Evolutionary conservation across 2,888 invertebrate genomes (phyloP).

Genomic region (Limnephilus lunatus): DNA sequence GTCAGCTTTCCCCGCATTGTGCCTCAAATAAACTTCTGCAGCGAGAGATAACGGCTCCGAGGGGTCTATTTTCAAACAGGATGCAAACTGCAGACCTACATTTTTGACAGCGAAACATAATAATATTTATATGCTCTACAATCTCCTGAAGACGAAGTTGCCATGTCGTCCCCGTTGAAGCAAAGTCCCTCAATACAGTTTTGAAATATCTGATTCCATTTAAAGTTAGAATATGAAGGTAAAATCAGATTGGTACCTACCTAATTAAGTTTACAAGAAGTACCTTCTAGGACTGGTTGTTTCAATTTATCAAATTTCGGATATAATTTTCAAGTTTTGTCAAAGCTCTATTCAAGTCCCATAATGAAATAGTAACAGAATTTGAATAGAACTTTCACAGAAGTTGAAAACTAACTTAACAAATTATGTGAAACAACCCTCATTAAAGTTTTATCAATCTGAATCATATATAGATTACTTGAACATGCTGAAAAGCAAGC

Average conservation of each 20-base stretch:
- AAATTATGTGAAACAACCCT: no score
- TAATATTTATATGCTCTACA: not conserved
- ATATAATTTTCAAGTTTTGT: no score
- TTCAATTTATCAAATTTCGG: no score
- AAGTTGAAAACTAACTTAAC: no score
- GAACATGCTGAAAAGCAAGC: not conserved
- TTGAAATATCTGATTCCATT: not conserved
- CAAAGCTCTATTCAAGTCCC: no score
- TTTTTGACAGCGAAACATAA: not conserved
- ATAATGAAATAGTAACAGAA: no score
- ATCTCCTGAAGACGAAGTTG: not conserved
- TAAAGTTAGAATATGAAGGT: not conserved
- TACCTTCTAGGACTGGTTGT: no score
- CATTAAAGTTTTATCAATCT: not conserved
- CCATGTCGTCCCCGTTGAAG: not conserved
- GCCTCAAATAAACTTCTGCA: conserved; percentile 27
- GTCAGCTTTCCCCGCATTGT: conserved; percentile 18
- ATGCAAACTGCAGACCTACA: conserved; percentile 36
- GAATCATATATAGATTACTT: not conserved
- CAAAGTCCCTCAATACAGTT: not conserved
- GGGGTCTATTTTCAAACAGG: conserved; percentile 39
- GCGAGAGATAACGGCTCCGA: conserved; percentile 19
- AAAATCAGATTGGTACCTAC: not conserved
- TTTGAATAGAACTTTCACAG: no score
- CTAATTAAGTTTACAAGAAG: no score